These are phyloP conservation scores for Gyps fulvus DNA, from an alignment of 2,113 vertebrate genomes.

Conservation along the genomic window DNA sequence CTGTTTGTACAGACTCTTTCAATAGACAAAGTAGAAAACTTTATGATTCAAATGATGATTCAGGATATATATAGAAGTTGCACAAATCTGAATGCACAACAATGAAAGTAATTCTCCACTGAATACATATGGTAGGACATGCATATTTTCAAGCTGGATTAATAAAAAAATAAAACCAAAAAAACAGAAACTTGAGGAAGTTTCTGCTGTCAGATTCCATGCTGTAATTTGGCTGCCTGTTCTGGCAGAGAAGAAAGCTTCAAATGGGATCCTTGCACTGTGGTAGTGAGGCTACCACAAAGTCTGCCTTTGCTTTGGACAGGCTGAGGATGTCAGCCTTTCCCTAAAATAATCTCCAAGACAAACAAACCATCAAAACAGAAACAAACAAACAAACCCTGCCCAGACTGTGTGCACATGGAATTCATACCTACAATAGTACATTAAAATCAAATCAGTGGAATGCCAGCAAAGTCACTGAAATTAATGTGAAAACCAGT, in stretches of 20 bases:
- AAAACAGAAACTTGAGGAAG: not conserved
- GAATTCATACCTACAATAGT: not conserved
- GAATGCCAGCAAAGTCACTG: not conserved
- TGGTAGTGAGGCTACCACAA: not conserved
- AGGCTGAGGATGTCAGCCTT: not conserved
- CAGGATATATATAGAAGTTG: not conserved
- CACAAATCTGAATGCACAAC: not conserved
- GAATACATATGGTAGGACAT: not conserved
- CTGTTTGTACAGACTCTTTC: not conserved
- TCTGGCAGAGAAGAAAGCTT: not conserved
- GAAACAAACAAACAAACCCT: conserved; percentile 16
- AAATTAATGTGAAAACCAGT: not conserved
- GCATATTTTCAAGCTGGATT: not conserved
- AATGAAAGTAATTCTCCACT: not conserved
- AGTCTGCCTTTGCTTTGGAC: not conserved
- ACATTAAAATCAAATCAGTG: not conserved
- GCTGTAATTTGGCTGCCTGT: not conserved
- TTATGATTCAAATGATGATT: not conserved
- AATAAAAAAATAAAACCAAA: not conserved
- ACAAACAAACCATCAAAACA: conserved; percentile 11
- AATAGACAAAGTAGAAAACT: not conserved
- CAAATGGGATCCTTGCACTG: not conserved
- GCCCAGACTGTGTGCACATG: not conserved
- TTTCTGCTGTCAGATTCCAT: not conserved
- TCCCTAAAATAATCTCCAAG: not conserved